Base-by-base conservation (phyloP, 1,140 invertebrate species). In the Pseudomyrmex pallidus region DNA sequence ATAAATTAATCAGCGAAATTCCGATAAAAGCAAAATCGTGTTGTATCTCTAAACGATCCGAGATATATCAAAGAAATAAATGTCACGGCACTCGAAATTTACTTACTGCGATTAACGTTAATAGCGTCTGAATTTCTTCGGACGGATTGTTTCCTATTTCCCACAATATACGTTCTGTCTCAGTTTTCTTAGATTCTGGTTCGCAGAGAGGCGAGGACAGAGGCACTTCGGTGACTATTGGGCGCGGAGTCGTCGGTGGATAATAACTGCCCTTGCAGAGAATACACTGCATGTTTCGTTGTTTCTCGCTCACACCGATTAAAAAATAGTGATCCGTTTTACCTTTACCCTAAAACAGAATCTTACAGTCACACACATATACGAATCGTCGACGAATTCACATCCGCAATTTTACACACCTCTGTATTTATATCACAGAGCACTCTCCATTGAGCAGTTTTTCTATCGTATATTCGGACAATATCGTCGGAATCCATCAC, bases 31-130 rank as follows among this genome's bases (percentile, higher is more conserved):
- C 17, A 46, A 66, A 20, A 52, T 8, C 52, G 25, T 54, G 64
- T 35, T 35, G 5, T 35, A 35, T 35, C 72, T 8, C 74, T 20
- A 10, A 64, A 4, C 15, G 59, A 4, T 50, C 1, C n/a, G 12
- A 57, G 44, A 52, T 66, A 63, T 59, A 5, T 35, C 64, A 64
- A 70, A 84, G 76, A 64, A 74, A 80, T 68, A 63, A 84, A 84
- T 68, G 68, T 61, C 0, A 17, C 48, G 46, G 57, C 77, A 78
- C 20, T 52, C 56, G 76, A 89, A 35, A 72, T 73, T 46, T 87
- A 94, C 94, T 96, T 94, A 98, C 97, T 20, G 98, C 98, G 95
- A 99, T 99, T 22, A 99, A 92, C 94, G 98, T 98, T 83, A 99
- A 96, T 44, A 98, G 95, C n/a, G 96, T 95, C 92, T 98, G 96